Evolutionary conservation across 2,797 vertebrate species (phyloP).

Genomic region (Pantherophis alleghaniensis): DNA sequence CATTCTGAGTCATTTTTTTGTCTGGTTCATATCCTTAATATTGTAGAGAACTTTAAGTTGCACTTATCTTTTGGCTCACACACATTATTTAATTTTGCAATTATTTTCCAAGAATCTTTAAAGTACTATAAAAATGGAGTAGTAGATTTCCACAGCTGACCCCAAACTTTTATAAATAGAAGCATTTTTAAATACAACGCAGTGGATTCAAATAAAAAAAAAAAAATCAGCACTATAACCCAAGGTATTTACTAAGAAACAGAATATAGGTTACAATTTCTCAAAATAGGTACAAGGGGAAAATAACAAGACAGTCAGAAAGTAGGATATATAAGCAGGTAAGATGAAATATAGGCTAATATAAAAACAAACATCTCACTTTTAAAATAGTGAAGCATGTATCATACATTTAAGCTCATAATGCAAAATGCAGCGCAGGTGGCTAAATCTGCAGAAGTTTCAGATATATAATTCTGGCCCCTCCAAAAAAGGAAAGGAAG

Average conservation of each 20-base stretch:
- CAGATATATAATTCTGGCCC: neutral
- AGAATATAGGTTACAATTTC: neutral
- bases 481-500: neutral
- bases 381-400: neutral
- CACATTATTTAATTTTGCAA: neutral
- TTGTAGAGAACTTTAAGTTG: neutral
- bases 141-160: neutral
- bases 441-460: neutral
- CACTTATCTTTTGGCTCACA: neutral
- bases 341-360: neutral
- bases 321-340: neutral
- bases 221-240: neutral
- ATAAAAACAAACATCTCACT: neutral
- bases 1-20: neutral
- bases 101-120: neutral
- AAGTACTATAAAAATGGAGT: constrained; percentile 2
- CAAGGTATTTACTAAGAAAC: neutral
- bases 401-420: neutral
- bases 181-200: neutral
- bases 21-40: neutral
- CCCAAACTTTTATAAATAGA: neutral
- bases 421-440: neutral
- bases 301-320: neutral
- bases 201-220: neutral
- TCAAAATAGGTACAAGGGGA: constrained; percentile 4